Base-by-base conservation (phyloP, 2,888 invertebrate genomes). In the Cinara cedri region DNA sequence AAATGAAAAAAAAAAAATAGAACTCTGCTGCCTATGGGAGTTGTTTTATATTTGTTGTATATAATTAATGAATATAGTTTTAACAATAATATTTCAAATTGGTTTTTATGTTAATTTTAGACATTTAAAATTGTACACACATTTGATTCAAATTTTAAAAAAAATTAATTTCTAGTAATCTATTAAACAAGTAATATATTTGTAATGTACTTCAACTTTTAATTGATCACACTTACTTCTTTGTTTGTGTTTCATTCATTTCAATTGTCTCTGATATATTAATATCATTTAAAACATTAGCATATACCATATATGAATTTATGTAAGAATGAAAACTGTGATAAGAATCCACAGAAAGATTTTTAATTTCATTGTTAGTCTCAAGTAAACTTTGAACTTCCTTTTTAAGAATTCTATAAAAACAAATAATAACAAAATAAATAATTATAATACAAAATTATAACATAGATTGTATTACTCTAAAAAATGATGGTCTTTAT, bases 381-480 rank as follows among this genome's bases (percentile, higher is more conserved):
- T 70, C 60, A 8, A 78, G n/a, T 60, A 70, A 34, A 9, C 16
- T 34, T 24, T 21, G 49, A 13, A 78, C n/a, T 0, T 51, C 51
- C 49, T 62, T 21, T 51, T 78, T 78, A 34, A 78, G 68, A 70
- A 78, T 46, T 51, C 78, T 78, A 24, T 21, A 65, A 74, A 34
- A 54, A 57, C 19, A 42, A 49, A 57, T 24, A 66, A 26, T 46
- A 57, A 14, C 55, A 57, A 9, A 34, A n/a, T 42, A 8, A 74
- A 51, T 46, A 42, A 1, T 10, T 21, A 51, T 51, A n/a, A 34
- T 2, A 10, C 26, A 26, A 51, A 21, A 11, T 34, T 0, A 24
- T 34, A 19, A 44, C 26, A 46, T 24, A 71, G 4, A 6, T 4
- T 3, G 8, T 34, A 55, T 66, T 76, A 76, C 76, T 76, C 68